A percentile compares a stretch with the other conserved stretches of the same genome.
Conservation (phyloP, 2,888 invertebrate genomes). For the Aromia moschata region DNA sequence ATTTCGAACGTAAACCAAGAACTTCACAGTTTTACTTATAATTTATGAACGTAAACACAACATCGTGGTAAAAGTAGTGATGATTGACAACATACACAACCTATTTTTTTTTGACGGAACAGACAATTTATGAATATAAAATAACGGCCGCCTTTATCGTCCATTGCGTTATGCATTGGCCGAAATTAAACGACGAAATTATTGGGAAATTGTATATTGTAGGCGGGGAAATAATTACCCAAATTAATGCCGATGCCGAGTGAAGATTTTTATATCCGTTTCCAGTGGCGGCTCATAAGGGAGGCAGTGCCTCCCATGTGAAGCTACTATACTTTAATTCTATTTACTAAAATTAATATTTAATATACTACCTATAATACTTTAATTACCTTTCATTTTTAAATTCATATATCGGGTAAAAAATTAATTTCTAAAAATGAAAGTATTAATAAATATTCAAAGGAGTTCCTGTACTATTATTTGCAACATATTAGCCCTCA, state of each 20-base stretch:
- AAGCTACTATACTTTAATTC: too few relatives aligned
- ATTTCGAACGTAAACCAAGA: background rate
- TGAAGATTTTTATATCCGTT: background rate
- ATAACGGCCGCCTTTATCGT: background rate
- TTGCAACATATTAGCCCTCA: too few relatives aligned
- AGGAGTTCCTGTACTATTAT: too few relatives aligned
- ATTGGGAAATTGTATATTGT: background rate
- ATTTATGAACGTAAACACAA: background rate
- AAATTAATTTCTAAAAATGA: too few relatives aligned
- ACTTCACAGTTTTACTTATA: background rate
- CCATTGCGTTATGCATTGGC: background rate
- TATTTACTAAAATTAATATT: too few relatives aligned
- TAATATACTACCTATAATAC: too few relatives aligned
- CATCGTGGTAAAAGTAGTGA: background rate
- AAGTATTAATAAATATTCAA: too few relatives aligned
- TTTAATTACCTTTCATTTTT: too few relatives aligned
- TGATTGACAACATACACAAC: constrained; percentile 4
- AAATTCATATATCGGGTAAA: too few relatives aligned
- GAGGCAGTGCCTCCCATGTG: too few relatives aligned
- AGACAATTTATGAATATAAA: background rate
- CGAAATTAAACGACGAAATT: background rate
- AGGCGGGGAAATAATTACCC: background rate
- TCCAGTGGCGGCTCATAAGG: too few relatives aligned
- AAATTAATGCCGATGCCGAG: background rate
- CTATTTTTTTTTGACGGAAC: background rate